Evolutionary conservation across 2,113 vertebrate genomes (phyloP).

Genomic region (Aphelocoma coerulescens): DNA sequence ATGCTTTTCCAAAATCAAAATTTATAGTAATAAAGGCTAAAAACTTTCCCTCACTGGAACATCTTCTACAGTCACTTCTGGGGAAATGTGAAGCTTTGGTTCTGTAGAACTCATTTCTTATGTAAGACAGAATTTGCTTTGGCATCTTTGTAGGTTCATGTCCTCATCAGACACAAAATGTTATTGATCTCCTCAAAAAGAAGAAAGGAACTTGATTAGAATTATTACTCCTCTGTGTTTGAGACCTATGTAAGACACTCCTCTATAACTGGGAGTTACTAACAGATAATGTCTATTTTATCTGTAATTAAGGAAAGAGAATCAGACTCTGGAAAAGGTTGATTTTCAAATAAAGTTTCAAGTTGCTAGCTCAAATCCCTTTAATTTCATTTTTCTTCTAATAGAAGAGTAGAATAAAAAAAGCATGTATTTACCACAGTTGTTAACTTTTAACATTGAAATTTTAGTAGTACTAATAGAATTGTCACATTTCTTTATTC

Average conservation of each 20-base stretch:
- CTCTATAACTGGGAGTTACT: not conserved
- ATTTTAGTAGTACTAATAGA: not conserved
- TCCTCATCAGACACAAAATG: not conserved
- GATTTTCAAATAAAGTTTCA: not conserved
- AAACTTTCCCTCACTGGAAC: not conserved
- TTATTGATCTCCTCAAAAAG: not conserved
- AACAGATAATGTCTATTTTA: not conserved
- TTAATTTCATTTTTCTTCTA: not conserved
- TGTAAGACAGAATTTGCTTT: not conserved
- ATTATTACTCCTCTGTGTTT: not conserved
- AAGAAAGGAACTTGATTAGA: not conserved
- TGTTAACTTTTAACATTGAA: not conserved
- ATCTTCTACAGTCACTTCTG: not conserved
- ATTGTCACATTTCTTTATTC: not conserved
- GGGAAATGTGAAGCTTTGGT: not conserved
- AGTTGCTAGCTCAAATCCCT: not conserved
- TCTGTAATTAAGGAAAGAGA: not conserved
- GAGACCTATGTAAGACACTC: not conserved
- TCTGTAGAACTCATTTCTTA: not conserved
- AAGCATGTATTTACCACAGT: accelerated
- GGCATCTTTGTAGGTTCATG: not conserved
- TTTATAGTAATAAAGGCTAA: not conserved
- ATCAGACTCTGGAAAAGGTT: not conserved
- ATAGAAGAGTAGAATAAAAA: not conserved
- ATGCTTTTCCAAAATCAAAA: not conserved